Base-by-base conservation (phyloP, 64 coral and sea anemone species). In the Catalaphyllia jardinei region DNA sequence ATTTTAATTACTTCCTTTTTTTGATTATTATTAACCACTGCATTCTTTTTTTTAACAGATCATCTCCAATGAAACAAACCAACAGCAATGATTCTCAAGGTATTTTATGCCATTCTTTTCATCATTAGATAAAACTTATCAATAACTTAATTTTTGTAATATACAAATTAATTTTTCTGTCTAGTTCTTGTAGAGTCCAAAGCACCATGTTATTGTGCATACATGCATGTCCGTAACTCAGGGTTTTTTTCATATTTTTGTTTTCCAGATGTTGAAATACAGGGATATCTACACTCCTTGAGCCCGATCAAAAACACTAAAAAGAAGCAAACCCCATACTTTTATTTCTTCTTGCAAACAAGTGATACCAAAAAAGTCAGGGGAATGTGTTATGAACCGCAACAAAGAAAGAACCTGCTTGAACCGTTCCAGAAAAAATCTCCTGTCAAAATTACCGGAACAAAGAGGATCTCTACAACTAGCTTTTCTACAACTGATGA, bases 371-470 rank as follows among this genome's bases (percentile, higher is more conserved):
- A 86, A 29, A 91, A 82, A 55, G 69, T 84, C 51, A 50, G 72
- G 51, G 80, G 73, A 83, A 73, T 91, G 65, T 86, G 89, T 75
- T 91, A 91, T 31, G 65, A 82, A 60, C 89, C 80, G 11, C 79
- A 74, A 86, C 67, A 91, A 86, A 59, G 89, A 67, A 77, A 62
- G 80, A 73, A 86, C 49, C 80, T 91, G 74, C 55, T 64, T 75
- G 69, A 86, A 84, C 69, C 79, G 54, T 91, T 62, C 80, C 71
- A 91, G 83, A 61, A 86, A 82, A 91, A 91, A 73, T 91, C 89
- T 62, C 80, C 89, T 15, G 89, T 85, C 59, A 91, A 91, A 86
- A 86, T 91, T 83, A 73, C 67, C 33, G 80, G 60, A 29, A 62
- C 80, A 63, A 91, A 91, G 71, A 69, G 67, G 60, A 83, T 82